A percentile compares a stretch with the other conserved stretches of the same genome.
Conservation (phyloP, 2,797 vertebrate species). For the Chiropotes sagulatus region DNA sequence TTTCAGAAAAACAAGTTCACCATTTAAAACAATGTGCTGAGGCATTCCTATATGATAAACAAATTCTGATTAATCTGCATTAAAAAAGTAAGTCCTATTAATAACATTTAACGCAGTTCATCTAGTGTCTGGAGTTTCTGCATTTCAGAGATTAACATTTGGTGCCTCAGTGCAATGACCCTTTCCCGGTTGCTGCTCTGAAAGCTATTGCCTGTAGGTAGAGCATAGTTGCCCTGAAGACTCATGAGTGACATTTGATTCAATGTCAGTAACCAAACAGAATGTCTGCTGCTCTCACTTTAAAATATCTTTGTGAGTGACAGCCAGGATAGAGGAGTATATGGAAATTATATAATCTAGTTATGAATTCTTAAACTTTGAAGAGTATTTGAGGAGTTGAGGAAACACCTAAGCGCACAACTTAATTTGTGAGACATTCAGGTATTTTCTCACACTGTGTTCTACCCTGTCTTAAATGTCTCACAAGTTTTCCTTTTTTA, state of each 20-base stretch:
- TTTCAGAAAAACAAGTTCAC: slow-evolving; percentile 9
- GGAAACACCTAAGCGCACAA: not conserved
- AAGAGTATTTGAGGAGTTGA: not conserved
- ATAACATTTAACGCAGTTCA: not conserved
- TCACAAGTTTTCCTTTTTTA: not conserved
- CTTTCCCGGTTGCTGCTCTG: not conserved
- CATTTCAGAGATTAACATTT: not conserved
- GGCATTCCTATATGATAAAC: not conserved
- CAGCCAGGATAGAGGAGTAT: not conserved
- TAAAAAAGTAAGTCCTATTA: not conserved
- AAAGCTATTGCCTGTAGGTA: not conserved
- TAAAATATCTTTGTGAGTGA: not conserved
- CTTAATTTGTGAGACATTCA: not conserved
- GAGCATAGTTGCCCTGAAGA: not conserved
- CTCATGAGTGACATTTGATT: not conserved
- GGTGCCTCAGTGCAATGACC: not conserved
- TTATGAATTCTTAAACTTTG: not conserved
- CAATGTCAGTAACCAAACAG: not conserved
- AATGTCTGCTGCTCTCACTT: not conserved
- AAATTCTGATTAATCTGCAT: not conserved
- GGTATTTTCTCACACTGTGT: not conserved
- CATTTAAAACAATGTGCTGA: not conserved
- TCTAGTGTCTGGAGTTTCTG: not conserved
- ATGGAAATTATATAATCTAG: not conserved
- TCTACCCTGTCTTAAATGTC: not conserved